Percentiles rank a stretch among this genome's conserved stretches.
phyloP scores from a whole-genome alignment of 1,140 invertebrate species.

The Phymastichus coffea region DNA sequence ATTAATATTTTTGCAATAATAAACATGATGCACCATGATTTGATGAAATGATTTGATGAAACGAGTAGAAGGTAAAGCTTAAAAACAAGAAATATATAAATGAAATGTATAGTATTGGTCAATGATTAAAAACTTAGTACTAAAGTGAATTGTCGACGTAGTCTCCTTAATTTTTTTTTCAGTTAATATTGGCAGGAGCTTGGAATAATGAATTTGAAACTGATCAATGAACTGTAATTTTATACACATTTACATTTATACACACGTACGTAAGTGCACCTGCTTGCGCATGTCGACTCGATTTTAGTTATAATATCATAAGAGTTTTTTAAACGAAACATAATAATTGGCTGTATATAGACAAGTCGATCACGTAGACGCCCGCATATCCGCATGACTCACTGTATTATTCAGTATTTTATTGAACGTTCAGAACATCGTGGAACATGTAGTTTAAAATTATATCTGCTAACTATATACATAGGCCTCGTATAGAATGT shows the following conservation, averaged over 20 bases:
- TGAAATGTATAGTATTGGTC: too few species aligned
- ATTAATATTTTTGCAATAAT: not conserved
- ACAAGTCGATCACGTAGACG: not conserved
- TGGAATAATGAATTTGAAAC: constrained; percentile 22
- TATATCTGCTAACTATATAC: constrained; percentile 20
- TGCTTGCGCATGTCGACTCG: constrained; percentile 1
- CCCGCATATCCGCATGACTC: constrained; percentile 8
- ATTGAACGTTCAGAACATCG: constrained; percentile 10
- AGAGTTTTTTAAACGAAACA: not conserved
- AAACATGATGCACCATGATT: not conserved
- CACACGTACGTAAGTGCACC: constrained; percentile 15
- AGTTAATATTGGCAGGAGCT: constrained; percentile 37
- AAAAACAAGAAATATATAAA: constrained; percentile 6
- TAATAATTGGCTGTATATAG: not conserved
- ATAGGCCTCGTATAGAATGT: constrained; percentile 20
- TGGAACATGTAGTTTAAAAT: constrained; percentile 20
- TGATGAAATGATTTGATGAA: too few species aligned
- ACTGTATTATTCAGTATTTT: constrained; percentile 16
- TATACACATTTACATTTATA: constrained; percentile 28
- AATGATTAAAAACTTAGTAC: constrained; percentile 30
- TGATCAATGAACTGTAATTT: constrained; percentile 20
- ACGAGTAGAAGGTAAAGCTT: not conserved
- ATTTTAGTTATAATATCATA: too few species aligned
- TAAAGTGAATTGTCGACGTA: constrained; percentile 38
- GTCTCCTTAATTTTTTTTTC: constrained; percentile 27